Conservation (phyloP, 2,113 vertebrate genomes). For the Campylorhamphus procurvoides region DNA sequence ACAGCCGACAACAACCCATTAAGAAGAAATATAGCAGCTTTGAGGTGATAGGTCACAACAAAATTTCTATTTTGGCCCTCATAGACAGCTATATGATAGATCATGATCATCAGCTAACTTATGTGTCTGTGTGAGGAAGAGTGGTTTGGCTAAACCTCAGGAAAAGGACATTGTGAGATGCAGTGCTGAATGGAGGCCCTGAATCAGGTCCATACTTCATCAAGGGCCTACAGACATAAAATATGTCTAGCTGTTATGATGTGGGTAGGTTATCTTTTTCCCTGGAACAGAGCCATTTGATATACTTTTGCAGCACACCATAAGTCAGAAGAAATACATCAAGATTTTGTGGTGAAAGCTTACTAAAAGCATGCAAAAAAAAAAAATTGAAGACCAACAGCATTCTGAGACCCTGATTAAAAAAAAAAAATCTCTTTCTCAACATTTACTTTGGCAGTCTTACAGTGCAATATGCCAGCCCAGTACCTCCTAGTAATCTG, state of each 20-base stretch:
- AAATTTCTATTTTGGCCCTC: neutral
- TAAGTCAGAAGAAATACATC: neutral
- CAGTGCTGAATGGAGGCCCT: neutral
- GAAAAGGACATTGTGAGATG: neutral
- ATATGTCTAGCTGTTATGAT: neutral
- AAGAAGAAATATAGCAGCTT: neutral
- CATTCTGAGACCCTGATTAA: neutral
- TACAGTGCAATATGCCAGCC: neutral
- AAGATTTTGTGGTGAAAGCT: neutral
- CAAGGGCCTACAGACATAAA: neutral
- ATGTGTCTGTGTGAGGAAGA: neutral
- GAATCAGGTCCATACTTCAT: neutral
- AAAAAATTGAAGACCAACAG: neutral
- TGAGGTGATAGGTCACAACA: neutral
- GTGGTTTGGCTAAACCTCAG: neutral
- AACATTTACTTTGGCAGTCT: slow-evolving; percentile 9
- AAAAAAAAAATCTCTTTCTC: neutral
- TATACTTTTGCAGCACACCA: neutral
- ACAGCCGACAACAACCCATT: neutral
- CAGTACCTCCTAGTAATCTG: neutral
- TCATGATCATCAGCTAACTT: neutral
- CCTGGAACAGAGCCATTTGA: neutral
- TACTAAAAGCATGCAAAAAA: neutral
- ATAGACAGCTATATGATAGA: neutral
- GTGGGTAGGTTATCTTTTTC: neutral